These are phyloP conservation scores for Yponomeuta malinellus DNA, from an alignment of 2,888 invertebrate species.

Conservation along the genomic window DNA sequence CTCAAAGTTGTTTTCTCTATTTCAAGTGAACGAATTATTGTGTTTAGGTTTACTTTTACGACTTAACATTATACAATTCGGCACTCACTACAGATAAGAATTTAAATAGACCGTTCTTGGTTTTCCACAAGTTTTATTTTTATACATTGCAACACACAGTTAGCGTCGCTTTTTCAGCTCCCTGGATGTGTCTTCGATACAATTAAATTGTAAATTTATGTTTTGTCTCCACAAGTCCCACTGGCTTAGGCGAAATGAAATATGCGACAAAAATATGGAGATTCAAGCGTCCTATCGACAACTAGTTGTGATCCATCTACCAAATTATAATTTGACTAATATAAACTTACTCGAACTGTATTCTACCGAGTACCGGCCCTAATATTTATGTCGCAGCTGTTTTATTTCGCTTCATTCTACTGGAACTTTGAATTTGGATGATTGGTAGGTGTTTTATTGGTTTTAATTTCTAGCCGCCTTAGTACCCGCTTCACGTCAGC, in stretches of 20 bases:
- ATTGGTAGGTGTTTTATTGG: constrained; percentile 4
- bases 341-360: constrained; percentile 39
- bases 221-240: constrained; percentile 33
- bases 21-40: not conserved
- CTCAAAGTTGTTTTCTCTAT: not conserved
- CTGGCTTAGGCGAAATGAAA: constrained; percentile 65
- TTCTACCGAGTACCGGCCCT: constrained; percentile 14
- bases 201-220: constrained; percentile 36
- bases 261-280: constrained; percentile 36
- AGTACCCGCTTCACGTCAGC: constrained; percentile 48
- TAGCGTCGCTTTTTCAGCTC: constrained; percentile 25
- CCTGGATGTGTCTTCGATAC: constrained; percentile 66
- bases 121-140: not conserved
- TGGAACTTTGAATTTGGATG: constrained; percentile 30
- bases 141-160: constrained; percentile 20
- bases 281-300: constrained; percentile 61
- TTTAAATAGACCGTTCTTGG: not conserved
- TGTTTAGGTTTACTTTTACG: not conserved
- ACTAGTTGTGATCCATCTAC: constrained; percentile 30
- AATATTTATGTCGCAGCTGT: constrained; percentile 36
- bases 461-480: constrained; percentile 26
- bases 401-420: constrained; percentile 59
- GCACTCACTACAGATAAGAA: not conserved
- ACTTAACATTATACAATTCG: not conserved
- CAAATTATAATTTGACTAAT: constrained; percentile 53